A percentile compares a stretch with the other conserved stretches of the same genome.
Evolutionary conservation across 2,113 vertebrate genomes (phyloP).

Genomic region (Tragulus kanchil): DNA sequence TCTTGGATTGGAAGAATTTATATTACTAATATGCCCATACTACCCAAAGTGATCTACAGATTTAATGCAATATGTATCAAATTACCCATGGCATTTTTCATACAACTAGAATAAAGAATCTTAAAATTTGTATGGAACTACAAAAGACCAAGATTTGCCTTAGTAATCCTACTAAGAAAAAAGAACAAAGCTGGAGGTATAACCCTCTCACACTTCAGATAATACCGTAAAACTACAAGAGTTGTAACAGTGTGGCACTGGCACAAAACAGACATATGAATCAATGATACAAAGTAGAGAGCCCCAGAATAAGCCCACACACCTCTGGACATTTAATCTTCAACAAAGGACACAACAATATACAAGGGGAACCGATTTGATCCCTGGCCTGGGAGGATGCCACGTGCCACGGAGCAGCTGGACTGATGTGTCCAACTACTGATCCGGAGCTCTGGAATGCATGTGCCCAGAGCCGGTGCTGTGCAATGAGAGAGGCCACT

Average conservation of each 20-base stretch:
- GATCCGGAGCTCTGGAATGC: no score
- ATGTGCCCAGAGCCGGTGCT: no score
- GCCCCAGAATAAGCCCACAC: not conserved
- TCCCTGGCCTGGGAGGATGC: no score
- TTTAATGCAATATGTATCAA: not conserved
- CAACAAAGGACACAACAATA: not conserved
- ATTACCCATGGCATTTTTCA: not conserved
- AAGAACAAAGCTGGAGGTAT: not conserved
- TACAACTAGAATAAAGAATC: not conserved
- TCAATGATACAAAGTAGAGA: not conserved
- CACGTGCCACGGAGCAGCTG: no score
- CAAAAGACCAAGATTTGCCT: not conserved
- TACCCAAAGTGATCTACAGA: not conserved
- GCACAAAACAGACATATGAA: not conserved
- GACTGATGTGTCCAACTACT: no score
- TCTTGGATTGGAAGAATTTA: not conserved
- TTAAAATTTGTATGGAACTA: not conserved
- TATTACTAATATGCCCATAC: not conserved
- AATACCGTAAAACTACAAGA: not conserved
- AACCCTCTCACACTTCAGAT: not conserved
- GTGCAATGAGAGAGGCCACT: no score
- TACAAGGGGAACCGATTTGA: no score
- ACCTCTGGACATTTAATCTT: not conserved
- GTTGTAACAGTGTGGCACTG: not conserved
- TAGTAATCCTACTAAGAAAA: not conserved